Evolutionary conservation across 2,888 invertebrate genomes (phyloP), one percentile per base, ranked within the genome.

Genomic region (Parapristionchus giblindavisi): DNA sequence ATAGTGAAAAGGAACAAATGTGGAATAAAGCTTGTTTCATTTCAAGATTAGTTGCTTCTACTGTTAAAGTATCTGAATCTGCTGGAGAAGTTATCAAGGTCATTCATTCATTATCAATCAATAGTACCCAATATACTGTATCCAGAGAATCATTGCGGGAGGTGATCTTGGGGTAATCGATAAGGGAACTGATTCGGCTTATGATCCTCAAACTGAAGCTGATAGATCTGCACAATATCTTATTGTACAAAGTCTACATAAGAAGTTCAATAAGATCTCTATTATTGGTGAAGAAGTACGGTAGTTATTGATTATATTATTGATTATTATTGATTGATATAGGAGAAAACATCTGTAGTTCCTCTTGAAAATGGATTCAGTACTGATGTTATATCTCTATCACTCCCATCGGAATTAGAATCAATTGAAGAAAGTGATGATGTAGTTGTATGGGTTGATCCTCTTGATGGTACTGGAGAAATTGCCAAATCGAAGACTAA

Each of bases 391-490:
- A 54, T 71, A 27, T 56, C 56, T 27, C 70, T 71, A 6, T 56
- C 70, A 4, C 43, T 56, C 34, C 56, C 70, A n/a, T 32, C 27
- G 38, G 70, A 71, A 21, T 56, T 71, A 17, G 27, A 38, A 14
- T 71, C 70, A 17, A 54, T 56, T 32, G 48, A 56, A 56, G 70
- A 71, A 27, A 43, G 43, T 27, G 38, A 52, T 43, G 79, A 91
- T 90, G 83, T 96, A 81, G 94, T 95, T 17, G 92, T 97, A 32
- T 97, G 98, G 98, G 96, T 99, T 0, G 99, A 99, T 90, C 99
- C 99, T 0, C 90, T 99, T 11, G 99, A 99, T 91, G 99, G 99
- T 51, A 99, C 99, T 32, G 92, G 93, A 6, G 99, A 99, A 89
- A 99, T 95, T 87, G 94, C 97, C 27, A 71, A 40, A 56, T 36